Evolutionary conservation across 2,797 vertebrate species (phyloP), one percentile per base, ranked within the genome.

Genomic region (Chaetodon trifasciatus): DNA sequence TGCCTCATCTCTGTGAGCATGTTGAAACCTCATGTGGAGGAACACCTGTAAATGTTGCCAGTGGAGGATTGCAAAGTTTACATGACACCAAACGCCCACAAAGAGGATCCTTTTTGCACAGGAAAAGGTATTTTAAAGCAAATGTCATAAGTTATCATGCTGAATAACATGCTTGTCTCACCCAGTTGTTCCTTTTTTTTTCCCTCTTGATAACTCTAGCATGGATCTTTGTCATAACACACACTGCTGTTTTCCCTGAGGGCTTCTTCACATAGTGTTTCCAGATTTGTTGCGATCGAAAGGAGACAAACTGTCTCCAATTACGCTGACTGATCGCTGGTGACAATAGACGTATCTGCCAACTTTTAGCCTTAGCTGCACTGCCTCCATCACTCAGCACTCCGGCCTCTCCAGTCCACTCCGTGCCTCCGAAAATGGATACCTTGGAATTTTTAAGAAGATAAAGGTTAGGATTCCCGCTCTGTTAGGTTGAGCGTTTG

Each of bases 281-380:
- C 90, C 90, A 93, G 92, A 94, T 93, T 91, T 89, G 88, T 91
- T 89, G 84, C 88, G 88, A 90, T 83, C 28, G 19, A 81, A 88
- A 82, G 42, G 81, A 92, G 92, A 94, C 90, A 92, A 91, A 92
- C 50, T 90, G 85, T 90, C 90, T 93, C 84, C 86, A 84, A 85
- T 93, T 92, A 93, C 88, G 11, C 82, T 66, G 86, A 79, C 89
- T 74, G 91, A 93, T 92, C 70, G 70, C 79, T 82, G 72, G 85
- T 91, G 89, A 92, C 90, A 93, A 85, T 90, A 91, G 92, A 94
- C 87, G 84, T 90, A 91, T 93, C 83, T 88, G 81, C 87, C 82
- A 88, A 88, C 90, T 88, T 85, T 88, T 90, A 83, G 86, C 89
- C 91, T 86, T 57, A 78, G 83, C 86, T 79, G 78, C 79, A 79